Evolutionary conservation across 1,140 invertebrate genomes (phyloP), one percentile per base, ranked within the genome.

Genomic region (Battus philenor): DNA sequence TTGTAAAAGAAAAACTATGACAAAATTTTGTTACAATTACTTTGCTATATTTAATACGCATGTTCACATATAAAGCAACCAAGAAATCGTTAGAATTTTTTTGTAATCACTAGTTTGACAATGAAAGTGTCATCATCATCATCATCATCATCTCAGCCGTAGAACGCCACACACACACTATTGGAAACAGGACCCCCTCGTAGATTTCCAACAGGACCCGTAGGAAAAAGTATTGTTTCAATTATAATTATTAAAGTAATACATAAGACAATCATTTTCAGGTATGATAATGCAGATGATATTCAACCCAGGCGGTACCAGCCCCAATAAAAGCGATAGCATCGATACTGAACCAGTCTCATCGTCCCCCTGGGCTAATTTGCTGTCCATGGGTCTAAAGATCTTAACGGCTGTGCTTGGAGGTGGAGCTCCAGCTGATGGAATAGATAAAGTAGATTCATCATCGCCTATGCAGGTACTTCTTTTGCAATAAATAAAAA

Each of bases 381-480:
- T 95, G 0, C 81, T 97, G n/a, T 91, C 93, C 1, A 77, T 81
- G 89, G 90, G 90, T 30, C 87, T 97, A 6, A 93, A 94, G 72
- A 93, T 97, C 47, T 84, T 97, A 26, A 93, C 93, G 1, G 94
- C 93, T 6, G 87, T 96, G 44, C 82, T 97, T 9, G 93, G 94
- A 20, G 94, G 94, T 22, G 90, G 90, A 13, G 87, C 89, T 1
- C 90, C 89, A 4, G 89, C 87, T 56, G 93, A 95, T 69, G 94
- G 93, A 38, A 95, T 95, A 68, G 94, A 95, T 74, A 96, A 95
- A 82, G 93, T 95, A 20, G 94, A 95, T 83, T 94, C 88, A 68
- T 89, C 88, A 57, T 90, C 91, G 2, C 93, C 94, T 20, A 94
- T 95, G 92, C 94, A 95, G 92, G 94, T 96, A 90, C 76, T 20